These are phyloP conservation scores for Stramonita haemastoma DNA, from an alignment of 2,888 invertebrate genomes.

Conservation along the genomic window DNA sequence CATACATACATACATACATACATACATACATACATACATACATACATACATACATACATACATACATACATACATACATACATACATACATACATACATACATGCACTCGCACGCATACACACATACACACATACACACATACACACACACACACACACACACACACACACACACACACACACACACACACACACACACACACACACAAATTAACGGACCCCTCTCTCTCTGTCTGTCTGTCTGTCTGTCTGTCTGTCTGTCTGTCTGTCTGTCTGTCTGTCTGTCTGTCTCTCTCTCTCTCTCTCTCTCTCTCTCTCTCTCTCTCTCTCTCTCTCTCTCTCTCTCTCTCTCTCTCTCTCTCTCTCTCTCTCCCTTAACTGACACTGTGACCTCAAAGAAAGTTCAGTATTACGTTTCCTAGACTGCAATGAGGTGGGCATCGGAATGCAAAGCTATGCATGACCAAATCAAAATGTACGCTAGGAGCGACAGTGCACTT, in stretches of 20 bases:
- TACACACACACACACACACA: conserved; percentile 19
- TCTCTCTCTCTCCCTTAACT: not conserved
- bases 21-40: not conserved
- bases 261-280: not conserved
- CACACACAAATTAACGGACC: not conserved
- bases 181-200: not conserved
- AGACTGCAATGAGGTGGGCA: not conserved
- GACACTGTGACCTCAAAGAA: not conserved
- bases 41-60: not conserved
- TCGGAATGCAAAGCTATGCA: not conserved
- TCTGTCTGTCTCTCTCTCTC: conserved; percentile 2
- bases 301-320: not conserved
- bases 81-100: conserved; percentile 1
- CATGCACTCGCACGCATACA: not conserved
- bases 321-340: conserved; percentile 2
- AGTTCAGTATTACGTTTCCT: not conserved
- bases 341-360: conserved; percentile 11
- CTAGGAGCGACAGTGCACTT: not conserved
- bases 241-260: not conserved
- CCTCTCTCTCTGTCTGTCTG: not conserved
- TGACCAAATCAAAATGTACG: not conserved
- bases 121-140: not conserved
- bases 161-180: conserved; percentile 6
- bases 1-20: too few relatives aligned
- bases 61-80: not conserved